These are phyloP conservation scores for Diachasmimorpha longicaudata DNA, from an alignment of 1,140 invertebrate species.

Conservation along the genomic window DNA sequence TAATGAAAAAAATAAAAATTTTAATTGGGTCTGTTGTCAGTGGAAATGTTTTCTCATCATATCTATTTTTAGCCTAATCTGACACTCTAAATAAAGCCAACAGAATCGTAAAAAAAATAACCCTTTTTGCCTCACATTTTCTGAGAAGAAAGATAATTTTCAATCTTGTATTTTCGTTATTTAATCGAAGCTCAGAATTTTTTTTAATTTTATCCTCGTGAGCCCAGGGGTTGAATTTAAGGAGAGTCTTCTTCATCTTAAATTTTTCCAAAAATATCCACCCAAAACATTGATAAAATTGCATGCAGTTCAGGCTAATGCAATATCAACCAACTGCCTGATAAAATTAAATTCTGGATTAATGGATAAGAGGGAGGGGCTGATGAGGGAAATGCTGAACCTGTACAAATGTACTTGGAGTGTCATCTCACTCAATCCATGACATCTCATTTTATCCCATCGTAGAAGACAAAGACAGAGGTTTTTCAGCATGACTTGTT, in stretches of 20 bases:
- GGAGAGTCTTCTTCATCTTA: no score
- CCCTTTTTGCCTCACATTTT: no score
- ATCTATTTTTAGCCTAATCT: neutral
- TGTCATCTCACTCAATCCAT: neutral
- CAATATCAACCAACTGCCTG: no score
- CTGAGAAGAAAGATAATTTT: no score
- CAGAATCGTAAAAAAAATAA: no score
- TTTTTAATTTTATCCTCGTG: no score
- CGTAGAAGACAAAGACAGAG: neutral
- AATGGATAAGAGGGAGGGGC: neutral
- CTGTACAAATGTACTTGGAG: neutral
- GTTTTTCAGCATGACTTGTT: slow-evolving; percentile 30
- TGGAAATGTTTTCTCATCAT: neutral
- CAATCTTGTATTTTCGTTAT: no score
- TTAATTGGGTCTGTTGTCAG: neutral
- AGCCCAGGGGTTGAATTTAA: no score
- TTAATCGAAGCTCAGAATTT: no score
- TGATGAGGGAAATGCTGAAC: neutral
- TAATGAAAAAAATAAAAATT: neutral
- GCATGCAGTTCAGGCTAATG: no score
- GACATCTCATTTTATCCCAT: neutral
- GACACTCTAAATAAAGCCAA: neutral
- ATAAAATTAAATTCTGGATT: neutral
- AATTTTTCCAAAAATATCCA: no score
- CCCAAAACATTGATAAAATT: no score